Evolutionary conservation across 1,140 invertebrate genomes (phyloP), one percentile per base, ranked within the genome.

Genomic region (Hycleus cichorii): DNA sequence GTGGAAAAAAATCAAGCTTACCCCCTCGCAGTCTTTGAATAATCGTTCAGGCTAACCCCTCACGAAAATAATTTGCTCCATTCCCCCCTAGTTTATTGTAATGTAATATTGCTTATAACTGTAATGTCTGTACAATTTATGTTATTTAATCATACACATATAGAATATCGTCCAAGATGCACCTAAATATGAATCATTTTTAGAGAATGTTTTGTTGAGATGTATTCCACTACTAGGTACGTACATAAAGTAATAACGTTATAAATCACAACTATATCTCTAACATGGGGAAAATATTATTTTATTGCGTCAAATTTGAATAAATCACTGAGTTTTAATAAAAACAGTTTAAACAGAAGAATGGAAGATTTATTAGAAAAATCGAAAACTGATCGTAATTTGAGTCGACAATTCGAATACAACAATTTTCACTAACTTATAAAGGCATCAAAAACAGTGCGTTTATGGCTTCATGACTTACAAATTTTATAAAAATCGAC

Each of bases 91-190:
- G 4, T 32, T 38, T 42, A 53, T 53, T 53, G 51, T 53, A 53
- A 53, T 53, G 51, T 45, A 53, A 53, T 53, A 53, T 53, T 53
- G 51, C 51, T 53, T 53, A 53, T 53, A 53, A 44, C 7, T 53
- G 51, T 53, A 53, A 53, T 53, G 32, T 45, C 51, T 12, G n/a
- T 27, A 32, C 52, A 55, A 55, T 55, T 55, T 55, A 55, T 47
- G 44, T 55, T 55, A 55, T 55, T 55, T 55, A 55, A 55, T 55
- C 43, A 55, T 55, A 55, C 45, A 55, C 32, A 44, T 46, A 47
- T 18, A 55, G 46, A 45, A 54, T 32, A 32, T 7, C 32, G 32
- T 32, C 7, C 32, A 32, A 32, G 7, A 32, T 32, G 7, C 7
- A 18, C 18, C 18, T 18, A 18, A 39, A 46, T 47, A 55, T 55